phyloP scores from a whole-genome alignment of 2,888 invertebrate genomes.

The Pyrrhia umbra region DNA sequence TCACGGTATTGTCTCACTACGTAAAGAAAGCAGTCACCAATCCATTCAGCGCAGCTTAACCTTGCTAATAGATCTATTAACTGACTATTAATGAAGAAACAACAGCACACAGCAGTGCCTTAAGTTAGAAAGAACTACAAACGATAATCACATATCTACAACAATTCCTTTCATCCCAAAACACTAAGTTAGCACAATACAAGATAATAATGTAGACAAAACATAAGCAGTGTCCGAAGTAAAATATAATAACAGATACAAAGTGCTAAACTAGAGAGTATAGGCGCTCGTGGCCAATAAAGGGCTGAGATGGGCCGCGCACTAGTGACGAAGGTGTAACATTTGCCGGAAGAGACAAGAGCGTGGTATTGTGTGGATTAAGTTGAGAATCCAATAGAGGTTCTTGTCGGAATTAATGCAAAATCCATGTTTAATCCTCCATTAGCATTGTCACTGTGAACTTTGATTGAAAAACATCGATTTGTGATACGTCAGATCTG shows the following conservation, averaged over 20 bases:
- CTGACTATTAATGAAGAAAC: not conserved
- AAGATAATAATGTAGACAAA: slow-evolving; percentile 35
- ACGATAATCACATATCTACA: slow-evolving; percentile 11
- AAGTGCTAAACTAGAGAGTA: slow-evolving; percentile 65
- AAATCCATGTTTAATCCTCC: no score
- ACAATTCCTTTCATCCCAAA: slow-evolving; percentile 17
- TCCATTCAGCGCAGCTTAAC: no score
- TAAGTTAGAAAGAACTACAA: not conserved
- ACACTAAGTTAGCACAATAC: slow-evolving; percentile 49
- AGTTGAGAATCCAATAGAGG: no score
- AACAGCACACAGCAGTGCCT: not conserved
- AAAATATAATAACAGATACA: slow-evolving; percentile 66
- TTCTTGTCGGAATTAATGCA: no score
- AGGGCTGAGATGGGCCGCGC: slow-evolving; percentile 64
- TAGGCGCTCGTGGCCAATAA: slow-evolving; percentile 72
- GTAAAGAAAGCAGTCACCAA: no score
- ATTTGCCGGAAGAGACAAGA: slow-evolving; percentile 31
- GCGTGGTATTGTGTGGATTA: not conserved
- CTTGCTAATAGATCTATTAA: no score
- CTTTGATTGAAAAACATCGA: no score
- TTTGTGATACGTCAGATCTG: no score
- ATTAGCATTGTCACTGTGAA: no score
- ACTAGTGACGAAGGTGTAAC: slow-evolving; percentile 5
- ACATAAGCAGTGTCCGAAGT: slow-evolving; percentile 59
- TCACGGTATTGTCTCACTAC: no score